Conservation (phyloP, 2,113 vertebrate species). For the Coregonus clupeaformis region DNA sequence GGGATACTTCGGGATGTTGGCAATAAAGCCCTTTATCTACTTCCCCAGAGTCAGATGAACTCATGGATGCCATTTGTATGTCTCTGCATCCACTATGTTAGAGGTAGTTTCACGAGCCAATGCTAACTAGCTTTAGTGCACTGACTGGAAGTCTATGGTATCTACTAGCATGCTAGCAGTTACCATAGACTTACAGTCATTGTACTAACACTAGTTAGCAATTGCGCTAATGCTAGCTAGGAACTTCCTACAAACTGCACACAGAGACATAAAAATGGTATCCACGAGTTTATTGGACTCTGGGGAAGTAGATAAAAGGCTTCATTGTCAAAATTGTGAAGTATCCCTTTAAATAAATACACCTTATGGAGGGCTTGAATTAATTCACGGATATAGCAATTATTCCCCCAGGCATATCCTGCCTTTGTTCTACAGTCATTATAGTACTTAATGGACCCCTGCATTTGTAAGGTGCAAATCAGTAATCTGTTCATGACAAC, state of each 20-base stretch:
- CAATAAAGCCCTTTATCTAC: no score
- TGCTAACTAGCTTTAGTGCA: constrained; percentile 33
- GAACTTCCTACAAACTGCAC: no score
- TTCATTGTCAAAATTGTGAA: constrained; percentile 17
- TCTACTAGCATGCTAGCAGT: no score
- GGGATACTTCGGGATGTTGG: constrained; percentile 45
- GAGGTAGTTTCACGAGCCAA: constrained; percentile 45
- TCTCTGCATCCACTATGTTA: background rate
- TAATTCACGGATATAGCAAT: constrained; percentile 55
- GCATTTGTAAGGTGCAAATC: constrained; percentile 37
- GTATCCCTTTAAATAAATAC: constrained; percentile 51
- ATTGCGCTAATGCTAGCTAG: no score
- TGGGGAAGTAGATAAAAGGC: no score
- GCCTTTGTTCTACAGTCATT: constrained; percentile 26
- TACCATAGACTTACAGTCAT: no score
- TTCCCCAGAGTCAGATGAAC: constrained; percentile 40
- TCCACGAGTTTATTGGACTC: no score
- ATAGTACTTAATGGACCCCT: constrained; percentile 46
- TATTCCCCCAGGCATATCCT: constrained; percentile 43
- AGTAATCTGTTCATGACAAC: constrained; percentile 35
- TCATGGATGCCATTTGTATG: constrained; percentile 10
- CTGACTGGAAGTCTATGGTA: constrained; percentile 38
- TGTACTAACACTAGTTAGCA: no score
- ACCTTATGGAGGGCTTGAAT: constrained; percentile 37
- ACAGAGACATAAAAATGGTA: no score